phyloP scores from a whole-genome alignment of 1,140 invertebrate genomes.

The Chymomyza costata region DNA sequence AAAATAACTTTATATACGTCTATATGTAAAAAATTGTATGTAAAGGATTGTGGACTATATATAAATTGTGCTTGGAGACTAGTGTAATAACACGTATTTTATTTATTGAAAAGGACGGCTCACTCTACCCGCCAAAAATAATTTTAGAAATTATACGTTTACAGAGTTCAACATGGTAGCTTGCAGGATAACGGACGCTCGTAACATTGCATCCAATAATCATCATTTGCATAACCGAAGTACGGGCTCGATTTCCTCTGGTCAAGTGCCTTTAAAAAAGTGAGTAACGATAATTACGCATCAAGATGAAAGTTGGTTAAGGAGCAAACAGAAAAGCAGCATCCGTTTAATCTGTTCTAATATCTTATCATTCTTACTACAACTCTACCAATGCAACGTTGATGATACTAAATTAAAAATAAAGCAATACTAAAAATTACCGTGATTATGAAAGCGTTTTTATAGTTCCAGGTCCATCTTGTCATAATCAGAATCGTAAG shows the following conservation, averaged over 20 bases:
- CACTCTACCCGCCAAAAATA: constrained; percentile 77
- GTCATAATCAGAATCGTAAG: constrained; percentile 75
- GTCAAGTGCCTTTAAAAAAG: constrained; percentile 99
- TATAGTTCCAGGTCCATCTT: constrained; percentile 83
- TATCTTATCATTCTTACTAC: constrained; percentile 25
- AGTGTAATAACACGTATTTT: constrained; percentile 51
- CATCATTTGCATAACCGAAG: constrained; percentile 76
- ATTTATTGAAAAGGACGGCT: constrained; percentile 73
- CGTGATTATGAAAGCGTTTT: constrained; percentile 85
- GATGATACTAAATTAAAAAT: constrained; percentile 21
- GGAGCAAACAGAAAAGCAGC: background rate
- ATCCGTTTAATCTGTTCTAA: constrained; percentile 25
- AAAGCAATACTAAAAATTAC: constrained; percentile 79
- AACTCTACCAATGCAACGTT: constrained; percentile 8
- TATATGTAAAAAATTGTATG: constrained; percentile 49
- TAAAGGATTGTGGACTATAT: constrained; percentile 35
- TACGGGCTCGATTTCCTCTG: constrained; percentile 80
- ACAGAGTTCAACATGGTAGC: constrained; percentile 98
- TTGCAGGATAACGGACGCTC: constrained; percentile 93
- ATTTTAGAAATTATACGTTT: constrained; percentile 83
- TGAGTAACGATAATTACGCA: too few relatives aligned
- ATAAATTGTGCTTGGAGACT: constrained; percentile 57
- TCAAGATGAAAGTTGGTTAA: too few relatives aligned
- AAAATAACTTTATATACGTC: constrained; percentile 34
- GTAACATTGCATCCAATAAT: constrained; percentile 87